Evolutionary conservation across 2,888 invertebrate genomes (phyloP), one percentile per base, ranked within the genome.

Genomic region (Drosophila austrosaltans): DNA sequence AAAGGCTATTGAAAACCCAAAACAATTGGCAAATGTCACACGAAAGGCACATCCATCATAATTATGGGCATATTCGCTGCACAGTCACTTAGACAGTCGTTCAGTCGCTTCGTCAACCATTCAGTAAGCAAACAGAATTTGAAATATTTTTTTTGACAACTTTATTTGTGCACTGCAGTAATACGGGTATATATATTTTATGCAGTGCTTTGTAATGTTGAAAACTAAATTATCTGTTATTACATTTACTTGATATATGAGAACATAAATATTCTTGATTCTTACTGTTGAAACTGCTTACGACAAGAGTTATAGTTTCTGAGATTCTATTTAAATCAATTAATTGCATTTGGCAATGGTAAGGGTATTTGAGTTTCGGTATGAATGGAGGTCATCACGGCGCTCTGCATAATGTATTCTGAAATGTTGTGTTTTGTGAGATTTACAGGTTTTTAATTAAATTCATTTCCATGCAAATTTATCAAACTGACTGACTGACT

Each of bases 381-480:
- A 2, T 10, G 1, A 4, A 36, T 36, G 10, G 36, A 2, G 8
- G 3, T 8, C 8, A 1, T 73, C 76, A 76, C 76, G 82, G 76
- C 42, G 75, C 81, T 84, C 22, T 25, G 48, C 25, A 84, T 81
- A 69, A 77, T 76, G 72, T 67, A 66, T 76, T 25, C 42, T 36
- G 57, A 62, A 65, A 67, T 75, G 65, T 72, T 59, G 39, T 40
- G 57, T 57, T 54, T 28, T 67, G 36, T 48, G 53, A 85, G 79
- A 86, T 85, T 87, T 85, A 87, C 87, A 86, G 80, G 76, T 72
- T 86, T 85, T 86, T 87, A 86, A 86, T 86, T 85, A 83, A 86
- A 85, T 78, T 85, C 79, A 87, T 85, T 79, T 48, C 68, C 72
- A 81, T 74, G 62, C 73, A 69, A 72, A 87, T 85, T 81, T 69